Percentiles rank a stretch among this genome's conserved stretches.
phyloP scores from a whole-genome alignment of 2,113 vertebrate genomes.

The Bucco capensis region DNA sequence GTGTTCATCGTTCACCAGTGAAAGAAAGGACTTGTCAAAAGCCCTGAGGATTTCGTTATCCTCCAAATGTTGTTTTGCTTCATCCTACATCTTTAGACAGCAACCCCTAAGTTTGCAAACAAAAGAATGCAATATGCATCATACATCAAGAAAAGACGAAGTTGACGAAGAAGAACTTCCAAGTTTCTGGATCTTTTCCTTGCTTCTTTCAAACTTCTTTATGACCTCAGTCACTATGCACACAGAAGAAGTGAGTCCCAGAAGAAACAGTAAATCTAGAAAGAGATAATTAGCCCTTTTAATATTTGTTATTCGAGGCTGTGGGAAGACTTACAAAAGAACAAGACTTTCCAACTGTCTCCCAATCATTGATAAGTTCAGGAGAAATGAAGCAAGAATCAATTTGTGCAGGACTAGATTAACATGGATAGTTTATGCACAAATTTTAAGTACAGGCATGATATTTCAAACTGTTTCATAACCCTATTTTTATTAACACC shows the following conservation, averaged over 20 bases:
- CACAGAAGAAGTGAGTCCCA: constrained; percentile 92
- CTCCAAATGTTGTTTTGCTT: constrained; percentile 52
- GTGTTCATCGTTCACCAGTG: constrained; percentile 62
- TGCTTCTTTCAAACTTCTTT: constrained; percentile 88
- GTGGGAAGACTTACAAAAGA: not conserved
- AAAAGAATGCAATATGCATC: constrained; percentile 84
- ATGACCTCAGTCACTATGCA: constrained; percentile 91
- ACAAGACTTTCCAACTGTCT: not conserved
- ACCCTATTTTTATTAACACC: not conserved
- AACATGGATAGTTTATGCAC: not conserved
- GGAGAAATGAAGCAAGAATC: not conserved
- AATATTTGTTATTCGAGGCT: not conserved
- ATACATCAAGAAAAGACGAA: constrained; percentile 90
- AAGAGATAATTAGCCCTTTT: not conserved
- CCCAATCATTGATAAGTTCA: not conserved
- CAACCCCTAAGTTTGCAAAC: constrained; percentile 71
- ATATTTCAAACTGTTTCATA: not conserved
- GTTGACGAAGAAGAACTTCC: constrained; percentile 69
- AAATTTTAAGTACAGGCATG: not conserved
- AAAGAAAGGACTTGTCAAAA: constrained; percentile 58
- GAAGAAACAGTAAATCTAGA: constrained; percentile 90
- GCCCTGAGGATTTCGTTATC: constrained; percentile 66
- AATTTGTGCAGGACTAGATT: not conserved
- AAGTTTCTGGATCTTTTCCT: constrained; percentile 69
- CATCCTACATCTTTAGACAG: constrained; percentile 64